Percentiles rank a stretch among this genome's conserved stretches.
Conservation (phyloP, 2,113 vertebrate species). For the Oryzias curvinotus region DNA sequence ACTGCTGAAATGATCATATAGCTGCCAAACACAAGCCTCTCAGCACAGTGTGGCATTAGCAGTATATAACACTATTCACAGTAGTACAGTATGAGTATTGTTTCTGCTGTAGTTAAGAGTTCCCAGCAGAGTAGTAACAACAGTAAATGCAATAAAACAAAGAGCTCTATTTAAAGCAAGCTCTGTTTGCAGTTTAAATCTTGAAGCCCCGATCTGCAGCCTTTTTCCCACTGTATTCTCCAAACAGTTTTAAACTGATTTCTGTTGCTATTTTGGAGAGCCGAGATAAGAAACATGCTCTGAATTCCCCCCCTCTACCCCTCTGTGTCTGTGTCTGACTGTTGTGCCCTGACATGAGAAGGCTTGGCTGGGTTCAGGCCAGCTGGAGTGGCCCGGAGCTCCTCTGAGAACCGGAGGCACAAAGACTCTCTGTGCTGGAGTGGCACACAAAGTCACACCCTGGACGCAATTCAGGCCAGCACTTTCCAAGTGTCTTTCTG, state of each 20-base stretch:
- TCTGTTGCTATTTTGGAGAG: conserved; percentile 43
- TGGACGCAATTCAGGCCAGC: conserved; percentile 59
- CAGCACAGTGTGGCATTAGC: conserved; percentile 15
- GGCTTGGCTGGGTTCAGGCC: conserved; percentile 41
- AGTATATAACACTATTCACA: conserved; percentile 30
- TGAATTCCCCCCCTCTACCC: conserved; percentile 21
- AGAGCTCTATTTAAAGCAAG: conserved; percentile 54
- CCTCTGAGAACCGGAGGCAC: conserved; percentile 56
- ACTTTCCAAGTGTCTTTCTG: conserved; percentile 57
- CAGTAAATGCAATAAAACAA: conserved; percentile 64
- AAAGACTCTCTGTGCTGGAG: conserved; percentile 65
- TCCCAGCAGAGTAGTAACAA: conserved; percentile 61
- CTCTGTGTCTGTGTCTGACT: conserved; percentile 27
- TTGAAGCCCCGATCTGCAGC: conserved; percentile 34
- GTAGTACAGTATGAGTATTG: conserved; percentile 63
- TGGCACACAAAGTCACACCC: conserved; percentile 44
- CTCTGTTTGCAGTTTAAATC: conserved; percentile 57
- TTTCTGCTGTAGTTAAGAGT: conserved; percentile 55
- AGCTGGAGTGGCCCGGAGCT: conserved; percentile 52
- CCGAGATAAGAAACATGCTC: conserved; percentile 23
- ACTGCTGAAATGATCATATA: conserved; percentile 20
- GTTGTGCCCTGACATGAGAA: conserved; percentile 47
- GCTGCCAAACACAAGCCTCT: conserved; percentile 31
- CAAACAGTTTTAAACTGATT: conserved; percentile 45
- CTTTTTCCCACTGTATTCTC: conserved; percentile 39